Evolutionary conservation across 2,888 invertebrate species (phyloP).

Genomic region (Caenorhabditis wallacei): DNA sequence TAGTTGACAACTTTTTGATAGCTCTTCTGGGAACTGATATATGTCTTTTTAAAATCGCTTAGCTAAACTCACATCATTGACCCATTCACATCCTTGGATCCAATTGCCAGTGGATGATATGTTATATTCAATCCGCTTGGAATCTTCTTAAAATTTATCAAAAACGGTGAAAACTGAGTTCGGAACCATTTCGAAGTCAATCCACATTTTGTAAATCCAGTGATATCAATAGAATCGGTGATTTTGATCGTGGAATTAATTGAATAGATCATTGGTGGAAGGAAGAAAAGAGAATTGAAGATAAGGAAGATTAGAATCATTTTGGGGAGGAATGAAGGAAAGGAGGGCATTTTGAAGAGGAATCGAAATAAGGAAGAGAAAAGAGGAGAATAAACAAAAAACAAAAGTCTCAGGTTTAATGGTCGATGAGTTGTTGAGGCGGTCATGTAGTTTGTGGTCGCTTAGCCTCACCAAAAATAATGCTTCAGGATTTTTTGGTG

Average conservation of each 20-base stretch:
- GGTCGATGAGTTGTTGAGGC: no score
- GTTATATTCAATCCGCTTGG: constrained; percentile 12
- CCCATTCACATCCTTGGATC: neutral
- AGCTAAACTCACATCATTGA: constrained; percentile 14
- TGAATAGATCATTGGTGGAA: neutral
- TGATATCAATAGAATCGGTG: constrained; percentile 32
- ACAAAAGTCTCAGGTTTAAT: no score
- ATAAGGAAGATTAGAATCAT: neutral
- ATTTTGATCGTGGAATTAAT: neutral
- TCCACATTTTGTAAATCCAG: constrained; percentile 25
- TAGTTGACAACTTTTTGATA: no score
- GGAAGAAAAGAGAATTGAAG: neutral
- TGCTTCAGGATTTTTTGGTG: no score
- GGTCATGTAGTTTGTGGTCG: no score
- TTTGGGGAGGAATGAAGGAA: neutral
- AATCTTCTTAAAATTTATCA: neutral
- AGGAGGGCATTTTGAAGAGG: neutral
- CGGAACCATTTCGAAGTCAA: constrained; percentile 29
- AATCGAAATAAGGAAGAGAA: no score
- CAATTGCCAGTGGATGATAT: constrained; percentile 35
- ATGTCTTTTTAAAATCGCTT: neutral
- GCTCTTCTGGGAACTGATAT: no score
- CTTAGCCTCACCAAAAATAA: no score
- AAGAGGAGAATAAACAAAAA: no score
- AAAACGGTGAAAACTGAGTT: constrained; percentile 35